phyloP scores from a whole-genome alignment of 2,888 invertebrate species.

The Vanessa cardui region DNA sequence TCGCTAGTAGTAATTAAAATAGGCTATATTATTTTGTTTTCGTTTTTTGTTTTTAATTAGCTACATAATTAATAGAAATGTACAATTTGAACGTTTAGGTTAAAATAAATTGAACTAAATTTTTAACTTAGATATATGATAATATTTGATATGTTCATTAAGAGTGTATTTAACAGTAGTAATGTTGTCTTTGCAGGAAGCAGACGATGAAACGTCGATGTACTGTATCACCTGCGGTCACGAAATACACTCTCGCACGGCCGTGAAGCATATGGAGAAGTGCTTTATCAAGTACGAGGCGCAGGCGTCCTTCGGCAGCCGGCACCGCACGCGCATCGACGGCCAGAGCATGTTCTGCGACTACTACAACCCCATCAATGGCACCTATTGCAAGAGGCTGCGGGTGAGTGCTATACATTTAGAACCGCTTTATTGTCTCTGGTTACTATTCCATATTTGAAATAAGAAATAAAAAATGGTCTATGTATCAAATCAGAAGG shows the following conservation, averaged over 20 bases:
- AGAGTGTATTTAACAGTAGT: background rate
- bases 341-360: constrained; percentile 98
- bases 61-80: too few species aligned
- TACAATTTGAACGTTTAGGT: too few species aligned
- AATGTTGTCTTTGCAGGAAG: constrained; percentile 56
- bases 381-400: constrained; percentile 97
- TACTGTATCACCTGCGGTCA: constrained; percentile 99
- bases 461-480: background rate
- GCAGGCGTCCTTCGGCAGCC: constrained; percentile 97
- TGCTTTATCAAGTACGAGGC: constrained; percentile 99
- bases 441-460: background rate
- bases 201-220: constrained; percentile 89
- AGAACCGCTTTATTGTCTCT: background rate
- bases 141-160: too few species aligned
- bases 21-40: too few species aligned
- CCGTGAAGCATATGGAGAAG: constrained; percentile 98
- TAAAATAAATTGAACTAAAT: too few species aligned
- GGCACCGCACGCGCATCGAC: constrained; percentile 96
- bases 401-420: constrained; percentile 76
- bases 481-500: too few species aligned
- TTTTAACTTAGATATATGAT: too few species aligned
- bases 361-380: constrained; percentile 93
- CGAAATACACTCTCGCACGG: constrained; percentile 95
- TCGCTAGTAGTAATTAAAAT: too few species aligned
- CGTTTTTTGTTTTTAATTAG: too few species aligned